phyloP scores from a whole-genome alignment of 1,140 invertebrate genomes.

The Acromyrmex echinatior region DNA sequence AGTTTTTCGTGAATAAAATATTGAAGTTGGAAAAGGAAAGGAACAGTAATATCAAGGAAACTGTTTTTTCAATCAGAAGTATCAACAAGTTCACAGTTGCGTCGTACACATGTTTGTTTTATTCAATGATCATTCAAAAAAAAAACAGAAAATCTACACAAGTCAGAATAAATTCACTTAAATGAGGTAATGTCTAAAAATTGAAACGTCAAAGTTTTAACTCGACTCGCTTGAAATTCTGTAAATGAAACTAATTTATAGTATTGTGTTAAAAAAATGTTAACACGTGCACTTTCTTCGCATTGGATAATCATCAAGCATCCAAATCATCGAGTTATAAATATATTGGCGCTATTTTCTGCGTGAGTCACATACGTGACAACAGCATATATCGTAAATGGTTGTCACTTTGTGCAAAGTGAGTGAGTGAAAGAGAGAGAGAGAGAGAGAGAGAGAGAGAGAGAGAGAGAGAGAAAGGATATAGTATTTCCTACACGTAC shows the following conservation, averaged over 20 bases:
- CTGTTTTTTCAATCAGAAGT: neutral
- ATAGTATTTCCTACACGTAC: conserved; percentile 73
- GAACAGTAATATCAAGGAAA: neutral
- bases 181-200: conserved; percentile 7
- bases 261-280: conserved; percentile 31
- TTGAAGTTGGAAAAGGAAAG: neutral
- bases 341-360: conserved; percentile 64
- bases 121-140: conserved; percentile 83
- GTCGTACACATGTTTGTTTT: conserved; percentile 78
- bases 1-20: neutral
- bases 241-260: conserved; percentile 54
- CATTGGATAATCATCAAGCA: conserved; percentile 52
- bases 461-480: conserved; percentile 5
- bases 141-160: conserved; percentile 82
- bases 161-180: conserved; percentile 70
- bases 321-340: conserved; percentile 68
- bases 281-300: conserved; percentile 63
- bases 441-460: conserved; percentile 16
- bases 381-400: conserved; percentile 60
- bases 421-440: conserved; percentile 14
- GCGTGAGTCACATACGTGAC: conserved; percentile 57
- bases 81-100: conserved; percentile 30
- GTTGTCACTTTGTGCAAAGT: conserved; percentile 65
- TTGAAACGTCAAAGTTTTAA: conserved; percentile 52
- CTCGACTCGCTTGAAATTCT: conserved; percentile 18